Evolutionary conservation across 2,797 vertebrate genomes (phyloP).

Genomic region (Scyliorhinus canicula): DNA sequence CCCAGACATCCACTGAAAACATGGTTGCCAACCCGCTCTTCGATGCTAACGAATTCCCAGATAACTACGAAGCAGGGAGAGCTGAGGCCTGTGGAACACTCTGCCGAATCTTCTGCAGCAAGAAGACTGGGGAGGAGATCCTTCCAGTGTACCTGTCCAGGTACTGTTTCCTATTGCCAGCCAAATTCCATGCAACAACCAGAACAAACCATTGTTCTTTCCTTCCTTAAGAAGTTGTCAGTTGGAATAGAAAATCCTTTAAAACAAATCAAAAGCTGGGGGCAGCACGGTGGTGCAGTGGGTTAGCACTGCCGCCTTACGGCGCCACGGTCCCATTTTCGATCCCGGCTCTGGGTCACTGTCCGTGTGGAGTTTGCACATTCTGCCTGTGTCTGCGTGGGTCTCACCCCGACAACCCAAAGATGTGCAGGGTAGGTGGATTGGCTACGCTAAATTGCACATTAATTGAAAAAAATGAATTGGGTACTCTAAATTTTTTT

Average conservation of each 20-base stretch:
- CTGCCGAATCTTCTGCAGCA: slow-evolving; percentile 89
- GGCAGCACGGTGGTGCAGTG: too few relatives aligned
- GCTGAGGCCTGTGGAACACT: slow-evolving; percentile 87
- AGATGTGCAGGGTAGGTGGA: too few relatives aligned
- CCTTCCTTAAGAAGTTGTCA: background rate
- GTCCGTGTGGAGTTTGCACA: too few relatives aligned
- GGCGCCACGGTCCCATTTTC: too few relatives aligned
- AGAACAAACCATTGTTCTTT: background rate
- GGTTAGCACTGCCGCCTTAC: too few relatives aligned
- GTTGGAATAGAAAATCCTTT: background rate
- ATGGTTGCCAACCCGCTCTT: slow-evolving; percentile 86
- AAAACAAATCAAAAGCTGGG: too few relatives aligned
- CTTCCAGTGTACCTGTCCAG: slow-evolving; percentile 84
- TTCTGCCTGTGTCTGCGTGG: too few relatives aligned
- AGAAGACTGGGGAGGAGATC: slow-evolving; percentile 90
- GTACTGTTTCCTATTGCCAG: slow-evolving; percentile 52
- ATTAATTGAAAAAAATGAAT: too few relatives aligned
- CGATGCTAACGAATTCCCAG: slow-evolving; percentile 84
- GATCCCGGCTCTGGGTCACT: too few relatives aligned
- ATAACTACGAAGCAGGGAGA: slow-evolving; percentile 89
- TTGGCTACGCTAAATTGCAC: too few relatives aligned
- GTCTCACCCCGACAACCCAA: too few relatives aligned
- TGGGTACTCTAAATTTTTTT: too few relatives aligned
- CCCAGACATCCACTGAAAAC: slow-evolving; percentile 89
- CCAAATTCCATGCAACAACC: background rate